Percentiles rank a stretch among this genome's conserved stretches.
phyloP scores from a whole-genome alignment of 1,140 invertebrate species.

The Chymomyza costata region DNA sequence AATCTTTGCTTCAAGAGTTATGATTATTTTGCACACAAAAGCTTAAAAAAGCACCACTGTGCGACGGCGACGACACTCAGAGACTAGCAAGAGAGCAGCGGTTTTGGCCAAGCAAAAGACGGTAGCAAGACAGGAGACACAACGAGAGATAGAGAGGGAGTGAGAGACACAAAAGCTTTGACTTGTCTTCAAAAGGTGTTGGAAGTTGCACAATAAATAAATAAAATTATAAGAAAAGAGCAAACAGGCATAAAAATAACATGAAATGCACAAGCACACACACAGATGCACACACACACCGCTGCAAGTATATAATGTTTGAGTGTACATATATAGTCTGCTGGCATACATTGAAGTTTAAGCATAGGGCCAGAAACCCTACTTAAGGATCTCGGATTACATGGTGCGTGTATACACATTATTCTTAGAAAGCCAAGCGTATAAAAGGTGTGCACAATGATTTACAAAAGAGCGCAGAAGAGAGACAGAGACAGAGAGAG shows the following conservation, averaged over 20 bases:
- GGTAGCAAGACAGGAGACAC: not conserved
- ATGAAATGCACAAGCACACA: conserved; percentile 8
- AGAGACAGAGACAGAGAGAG: too few relatives aligned
- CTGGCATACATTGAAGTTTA: conserved; percentile 68
- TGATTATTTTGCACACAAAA: too few relatives aligned
- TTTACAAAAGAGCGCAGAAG: conserved; percentile 36
- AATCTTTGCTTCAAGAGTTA: too few relatives aligned
- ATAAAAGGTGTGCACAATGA: conserved; percentile 71
- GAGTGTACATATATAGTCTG: conserved; percentile 17
- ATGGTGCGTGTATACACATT: conserved; percentile 68
- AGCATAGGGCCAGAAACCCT: conserved; percentile 71
- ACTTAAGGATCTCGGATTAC: conserved; percentile 65
- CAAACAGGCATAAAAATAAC: conserved; percentile 15
- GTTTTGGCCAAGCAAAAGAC: too few relatives aligned
- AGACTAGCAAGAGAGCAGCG: too few relatives aligned
- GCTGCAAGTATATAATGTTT: not conserved
- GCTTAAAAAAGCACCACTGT: too few relatives aligned
- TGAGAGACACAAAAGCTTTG: conserved; percentile 52
- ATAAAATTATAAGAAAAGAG: conserved; percentile 66
- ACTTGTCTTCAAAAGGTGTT: conserved; percentile 74
- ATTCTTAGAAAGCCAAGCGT: conserved; percentile 70
- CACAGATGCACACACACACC: conserved; percentile 4
- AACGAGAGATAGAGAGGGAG: conserved; percentile 2
- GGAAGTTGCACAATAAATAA: conserved; percentile 76
- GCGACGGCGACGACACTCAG: too few relatives aligned